Base-by-base conservation (phyloP, 2,113 vertebrate species). In the Hypanus sabinus region DNA sequence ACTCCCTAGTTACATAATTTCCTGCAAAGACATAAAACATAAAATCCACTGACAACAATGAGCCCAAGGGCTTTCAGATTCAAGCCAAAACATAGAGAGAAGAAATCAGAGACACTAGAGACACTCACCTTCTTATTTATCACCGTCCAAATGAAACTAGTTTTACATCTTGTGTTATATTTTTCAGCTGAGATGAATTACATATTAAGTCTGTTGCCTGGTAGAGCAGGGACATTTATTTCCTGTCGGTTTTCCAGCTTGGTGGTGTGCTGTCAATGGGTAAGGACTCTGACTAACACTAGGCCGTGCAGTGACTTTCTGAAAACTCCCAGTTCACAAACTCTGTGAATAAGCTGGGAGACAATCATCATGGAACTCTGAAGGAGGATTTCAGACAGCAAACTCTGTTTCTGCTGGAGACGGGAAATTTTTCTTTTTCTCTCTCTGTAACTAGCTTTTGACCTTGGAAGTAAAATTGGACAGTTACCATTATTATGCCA, bases 11-110 rank as follows among this genome's bases (percentile, higher is more conserved):
- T 68, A n/a, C 57, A 90, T 65, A 90, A 90, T 68, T 90, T n/a
- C 60, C 85, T 3, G 12, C 60, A 65, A n/a, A 90, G 85, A 9
- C 85, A 90, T 90, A 90, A 90, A 90, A 90, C 85, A 90, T 90
- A 65, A 79, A 90, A 90, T 90, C 85, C 85, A 65, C 30, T 90
- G 85, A 90, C 85, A 90, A 90, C n/a, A 90, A 65, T 62, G 85
- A 90, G 60, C 85, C 85, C 57, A n/a, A 90, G 62, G 85, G 85
- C 85, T 65, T 65, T 90, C 16, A 55, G 60, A 65, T 90, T 90
- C n/a, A 33, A 68, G 62, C 60, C 85, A 90, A 60, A 65, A 68
- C 85, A 33, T 90, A 90, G 60, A 18, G 60, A 33, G 60, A 33
- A 33, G n/a, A 65, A 65, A 7, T 46, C n/a, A 62, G 62, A 24